A percentile compares a stretch with the other conserved stretches of the same genome.
Conservation (phyloP, 2,797 vertebrate species). For the Anguilla marmorata region DNA sequence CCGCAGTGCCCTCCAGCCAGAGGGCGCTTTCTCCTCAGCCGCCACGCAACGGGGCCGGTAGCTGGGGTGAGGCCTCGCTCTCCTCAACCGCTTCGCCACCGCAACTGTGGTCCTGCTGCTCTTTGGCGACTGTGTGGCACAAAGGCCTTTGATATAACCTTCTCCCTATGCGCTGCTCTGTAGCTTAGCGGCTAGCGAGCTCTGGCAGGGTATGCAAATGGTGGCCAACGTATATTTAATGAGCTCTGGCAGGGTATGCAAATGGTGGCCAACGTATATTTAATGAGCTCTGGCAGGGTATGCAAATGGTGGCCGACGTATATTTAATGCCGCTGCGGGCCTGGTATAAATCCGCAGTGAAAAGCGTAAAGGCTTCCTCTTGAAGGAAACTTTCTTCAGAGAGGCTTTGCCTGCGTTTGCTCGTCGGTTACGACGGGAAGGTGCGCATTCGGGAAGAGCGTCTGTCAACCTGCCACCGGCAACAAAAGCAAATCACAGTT, state of each 20-base stretch:
- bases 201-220: conserved; percentile 23
- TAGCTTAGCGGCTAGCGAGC: conserved; percentile 20
- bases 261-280: conserved; percentile 20
- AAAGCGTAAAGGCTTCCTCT: conserved; percentile 8
- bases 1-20: neutral
- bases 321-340: conserved; percentile 16
- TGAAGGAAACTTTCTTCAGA: conserved; percentile 18
- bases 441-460: neutral
- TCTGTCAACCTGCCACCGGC: conserved; percentile 7
- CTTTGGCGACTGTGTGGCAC: conserved; percentile 6
- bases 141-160: conserved; percentile 28
- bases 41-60: conserved; percentile 35
- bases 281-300: too few relatives aligned
- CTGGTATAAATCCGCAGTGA: conserved; percentile 20
- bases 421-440: neutral
- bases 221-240: conserved; percentile 18
- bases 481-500: conserved; percentile 13
- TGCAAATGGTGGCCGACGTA: conserved; percentile 21
- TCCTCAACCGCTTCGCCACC: neutral
- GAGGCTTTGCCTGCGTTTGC: neutral
- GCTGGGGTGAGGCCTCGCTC: conserved; percentile 44
- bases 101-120: conserved; percentile 11
- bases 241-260: conserved; percentile 22
- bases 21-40: conserved; percentile 19
- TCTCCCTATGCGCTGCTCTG: conserved; percentile 10